Base-by-base conservation (phyloP, 2,797 vertebrate species). In the Catamblyrhynchus diadema region DNA sequence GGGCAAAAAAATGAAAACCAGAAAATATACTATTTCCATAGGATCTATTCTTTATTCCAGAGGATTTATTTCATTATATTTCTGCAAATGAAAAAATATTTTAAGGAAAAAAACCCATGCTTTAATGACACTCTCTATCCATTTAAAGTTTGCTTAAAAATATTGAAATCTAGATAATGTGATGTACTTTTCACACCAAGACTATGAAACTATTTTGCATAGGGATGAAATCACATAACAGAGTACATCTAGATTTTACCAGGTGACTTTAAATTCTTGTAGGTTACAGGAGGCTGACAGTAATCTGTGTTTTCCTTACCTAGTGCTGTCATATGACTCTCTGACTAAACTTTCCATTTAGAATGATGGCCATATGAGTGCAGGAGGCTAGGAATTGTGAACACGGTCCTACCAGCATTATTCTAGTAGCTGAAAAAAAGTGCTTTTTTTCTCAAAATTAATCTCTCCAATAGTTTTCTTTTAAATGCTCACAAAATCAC, bases 101-200 rank as follows among this genome's bases (percentile, higher is more conserved):
- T 56, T 20, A 20, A 50, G 32, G 9, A 59, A 59, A 16, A 8
- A 0, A 0, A 0, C 14, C 15, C 33, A 5, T 4, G 0, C 4
- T 73, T 61, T 32, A 20, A 61, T n/a, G 33, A 10, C 3, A 2
- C 4, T 78, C 33, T 54, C 18, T 3, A 8, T 57, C 7, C 37
- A n/a, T 74, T 90, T 51, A 81, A 59, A 66, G 1, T 61, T 92
- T 56, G 4, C 2, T 59, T 33, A 3, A 66, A 88, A 27, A 32
- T 69, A 12, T 50, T 64, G 24, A 74, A 45, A 70, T 62, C 18
- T 20, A 74, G 37, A 45, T 44, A 71, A 61, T 59, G 1, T 20
- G 0, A 35, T 6, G 6, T 14, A 39, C 2, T 87, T 70, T 45
- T 37, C 27, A 21, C 10, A 64, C 10, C 12, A 21, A 35, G 25